Conservation (phyloP, 2,888 invertebrate species). For the Drosophila phalerata region DNA sequence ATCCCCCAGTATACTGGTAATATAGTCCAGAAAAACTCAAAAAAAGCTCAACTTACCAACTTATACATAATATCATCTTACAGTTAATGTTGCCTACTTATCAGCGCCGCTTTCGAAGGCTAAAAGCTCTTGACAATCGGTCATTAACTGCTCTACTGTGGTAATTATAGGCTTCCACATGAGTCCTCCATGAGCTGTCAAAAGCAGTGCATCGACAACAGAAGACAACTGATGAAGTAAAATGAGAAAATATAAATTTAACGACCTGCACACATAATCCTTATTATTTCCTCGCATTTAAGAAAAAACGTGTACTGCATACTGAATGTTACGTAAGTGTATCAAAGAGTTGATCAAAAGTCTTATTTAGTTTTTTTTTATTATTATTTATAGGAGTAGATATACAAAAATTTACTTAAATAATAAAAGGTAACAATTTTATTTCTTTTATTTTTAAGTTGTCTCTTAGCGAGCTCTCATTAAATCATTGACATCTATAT, state of each 20-base stretch:
- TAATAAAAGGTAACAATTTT: too few relatives aligned
- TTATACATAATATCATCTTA: constrained; percentile 39
- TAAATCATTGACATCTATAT: too few relatives aligned
- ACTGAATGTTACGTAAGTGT: constrained; percentile 12
- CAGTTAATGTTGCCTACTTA: constrained; percentile 37
- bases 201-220: constrained; percentile 16
- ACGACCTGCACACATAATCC: constrained; percentile 31
- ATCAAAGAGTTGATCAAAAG: background rate
- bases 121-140: constrained; percentile 21
- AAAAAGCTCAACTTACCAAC: background rate
- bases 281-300: constrained; percentile 11
- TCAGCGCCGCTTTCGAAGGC: constrained; percentile 2
- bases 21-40: background rate
- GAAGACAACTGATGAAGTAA: constrained; percentile 8
- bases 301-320: constrained; percentile 11
- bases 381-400: too few relatives aligned
- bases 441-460: too few relatives aligned
- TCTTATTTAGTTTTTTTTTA: too few relatives aligned
- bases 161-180: constrained; percentile 51
- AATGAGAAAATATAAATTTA: constrained; percentile 20
- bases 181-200: constrained; percentile 28
- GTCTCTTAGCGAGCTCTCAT: too few relatives aligned
- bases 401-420: too few relatives aligned
- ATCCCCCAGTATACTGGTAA: constrained; percentile 1
- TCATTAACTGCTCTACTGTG: constrained; percentile 48